Percentiles rank a stretch among this genome's conserved stretches.
These are phyloP conservation scores for Bombus turneri DNA, from an alignment of 1,140 invertebrate genomes.

Conservation along the genomic window DNA sequence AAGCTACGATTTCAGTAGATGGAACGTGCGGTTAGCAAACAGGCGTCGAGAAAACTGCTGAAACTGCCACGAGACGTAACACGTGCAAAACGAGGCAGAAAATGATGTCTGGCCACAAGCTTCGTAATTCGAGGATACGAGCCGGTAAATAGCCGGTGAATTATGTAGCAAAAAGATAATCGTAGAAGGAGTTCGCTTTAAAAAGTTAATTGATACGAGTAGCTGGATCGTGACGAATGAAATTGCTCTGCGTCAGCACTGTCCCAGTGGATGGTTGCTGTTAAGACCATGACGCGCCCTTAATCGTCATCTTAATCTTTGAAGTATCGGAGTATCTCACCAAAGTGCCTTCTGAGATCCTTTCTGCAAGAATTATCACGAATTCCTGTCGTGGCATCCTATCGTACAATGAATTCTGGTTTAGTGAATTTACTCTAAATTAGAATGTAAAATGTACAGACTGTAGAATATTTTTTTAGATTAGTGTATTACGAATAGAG, in stretches of 20 bases:
- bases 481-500: no score
- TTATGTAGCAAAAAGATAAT: not conserved
- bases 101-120: not conserved
- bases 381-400: not conserved
- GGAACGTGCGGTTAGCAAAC: not conserved
- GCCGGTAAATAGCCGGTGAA: not conserved
- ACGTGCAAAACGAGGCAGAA: not conserved
- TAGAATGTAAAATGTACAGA: no score
- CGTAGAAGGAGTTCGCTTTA: not conserved
- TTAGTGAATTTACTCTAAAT: not conserved
- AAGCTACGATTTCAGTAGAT: not conserved
- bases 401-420: not conserved
- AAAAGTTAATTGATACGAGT: not conserved
- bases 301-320: not conserved
- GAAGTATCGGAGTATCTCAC: no score
- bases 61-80: not conserved
- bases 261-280: not conserved
- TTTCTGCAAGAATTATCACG: no score
- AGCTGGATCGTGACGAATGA: not conserved
- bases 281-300: no score
- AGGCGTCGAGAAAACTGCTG: not conserved
- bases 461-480: no score
- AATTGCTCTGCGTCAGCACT: not conserved
- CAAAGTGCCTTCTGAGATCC: no score
- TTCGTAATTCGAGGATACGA: not conserved